These are phyloP conservation scores for Thamnophis sirtalis DNA, from an alignment of 2,113 vertebrate species.

Conservation along the genomic window DNA sequence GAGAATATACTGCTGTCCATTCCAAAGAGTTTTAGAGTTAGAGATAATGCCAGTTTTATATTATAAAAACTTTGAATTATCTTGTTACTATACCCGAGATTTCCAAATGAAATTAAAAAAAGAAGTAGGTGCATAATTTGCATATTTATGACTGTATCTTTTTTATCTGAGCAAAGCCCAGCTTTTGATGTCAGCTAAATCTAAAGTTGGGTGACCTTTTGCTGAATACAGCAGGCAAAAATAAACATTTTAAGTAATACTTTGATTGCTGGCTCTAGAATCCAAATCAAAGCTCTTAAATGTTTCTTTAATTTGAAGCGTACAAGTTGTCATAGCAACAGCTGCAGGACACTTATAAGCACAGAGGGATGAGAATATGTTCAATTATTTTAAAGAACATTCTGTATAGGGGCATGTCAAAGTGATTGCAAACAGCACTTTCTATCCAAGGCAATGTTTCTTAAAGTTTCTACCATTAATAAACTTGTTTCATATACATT, in stretches of 20 bases:
- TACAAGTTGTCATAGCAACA: background rate
- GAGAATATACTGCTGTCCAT: background rate
- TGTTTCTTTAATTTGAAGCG: conserved; percentile 12
- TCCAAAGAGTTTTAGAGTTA: background rate
- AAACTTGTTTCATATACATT: background rate
- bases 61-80: background rate
- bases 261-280: conserved; percentile 7
- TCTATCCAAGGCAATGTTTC: background rate
- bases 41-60: background rate
- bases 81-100: background rate
- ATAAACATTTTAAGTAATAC: background rate
- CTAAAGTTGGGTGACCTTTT: background rate
- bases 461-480: background rate
- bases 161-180: background rate
- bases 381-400: conserved; percentile 1
- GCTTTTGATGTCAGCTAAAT: background rate
- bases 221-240: background rate
- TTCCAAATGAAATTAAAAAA: background rate
- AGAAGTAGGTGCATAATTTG: background rate
- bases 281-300: conserved; percentile 3
- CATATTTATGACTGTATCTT: background rate
- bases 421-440: background rate
- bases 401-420: background rate
- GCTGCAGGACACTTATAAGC: background rate
- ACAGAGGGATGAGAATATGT: background rate